Conservation (phyloP, 2,113 vertebrate species). For the Platysteira castanea region DNA sequence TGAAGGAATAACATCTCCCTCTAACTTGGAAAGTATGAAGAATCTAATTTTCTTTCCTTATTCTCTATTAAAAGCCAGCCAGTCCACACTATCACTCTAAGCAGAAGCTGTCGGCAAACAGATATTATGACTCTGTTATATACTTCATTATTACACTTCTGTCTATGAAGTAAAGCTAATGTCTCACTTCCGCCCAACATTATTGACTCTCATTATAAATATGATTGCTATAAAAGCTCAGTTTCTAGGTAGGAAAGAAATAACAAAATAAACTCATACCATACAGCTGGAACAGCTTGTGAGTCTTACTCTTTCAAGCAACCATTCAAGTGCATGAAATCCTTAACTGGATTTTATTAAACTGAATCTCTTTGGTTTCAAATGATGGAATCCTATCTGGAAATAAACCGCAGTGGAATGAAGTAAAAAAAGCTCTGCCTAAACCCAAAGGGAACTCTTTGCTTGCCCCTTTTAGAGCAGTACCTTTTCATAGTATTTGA, state of each 20-base stretch:
- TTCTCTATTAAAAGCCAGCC: constrained; percentile 70
- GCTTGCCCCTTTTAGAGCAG: not conserved
- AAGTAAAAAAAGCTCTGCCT: not conserved
- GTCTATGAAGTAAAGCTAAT: constrained; percentile 50
- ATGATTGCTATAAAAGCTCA: not conserved
- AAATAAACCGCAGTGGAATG: not conserved
- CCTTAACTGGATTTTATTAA: constrained; percentile 54
- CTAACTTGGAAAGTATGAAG: constrained; percentile 60
- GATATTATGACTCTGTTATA: constrained; percentile 51
- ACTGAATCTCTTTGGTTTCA: constrained; percentile 27
- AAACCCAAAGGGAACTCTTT: not conserved
- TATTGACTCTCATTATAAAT: constrained; percentile 64
- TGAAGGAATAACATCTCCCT: constrained; percentile 61
- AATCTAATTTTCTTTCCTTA: constrained; percentile 67
- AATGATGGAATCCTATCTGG: not conserved
- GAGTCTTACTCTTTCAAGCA: constrained; percentile 21
- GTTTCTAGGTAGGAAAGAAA: constrained; percentile 38
- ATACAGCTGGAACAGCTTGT: not conserved
- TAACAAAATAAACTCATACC: not conserved
- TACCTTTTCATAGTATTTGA: constrained; percentile 99
- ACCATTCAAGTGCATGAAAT: constrained; percentile 42
- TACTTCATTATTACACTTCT: constrained; percentile 55
- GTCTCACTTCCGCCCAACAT: constrained; percentile 46
- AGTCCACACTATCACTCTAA: constrained; percentile 58
- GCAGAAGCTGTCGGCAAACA: constrained; percentile 67